These are phyloP conservation scores for Trichopoda pennipes DNA, from an alignment of 2,888 invertebrate genomes.

Conservation along the genomic window DNA sequence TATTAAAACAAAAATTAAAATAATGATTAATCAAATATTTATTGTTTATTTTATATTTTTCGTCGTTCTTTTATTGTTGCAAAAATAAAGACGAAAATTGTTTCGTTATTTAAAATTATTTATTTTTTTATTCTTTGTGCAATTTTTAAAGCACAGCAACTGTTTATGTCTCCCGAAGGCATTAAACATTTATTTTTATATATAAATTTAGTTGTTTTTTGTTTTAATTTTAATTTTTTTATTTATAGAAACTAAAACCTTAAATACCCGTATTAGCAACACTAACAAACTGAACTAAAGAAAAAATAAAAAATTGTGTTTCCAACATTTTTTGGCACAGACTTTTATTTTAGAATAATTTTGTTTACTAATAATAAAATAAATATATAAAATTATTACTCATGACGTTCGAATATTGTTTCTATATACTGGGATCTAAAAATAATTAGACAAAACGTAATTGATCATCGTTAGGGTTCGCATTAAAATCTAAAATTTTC, in stretches of 20 bases:
- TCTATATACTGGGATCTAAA: constrained; percentile 21
- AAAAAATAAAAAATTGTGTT: constrained; percentile 24
- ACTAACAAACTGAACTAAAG: constrained; percentile 25
- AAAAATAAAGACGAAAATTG: too few species aligned
- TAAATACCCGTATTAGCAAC: constrained; percentile 64
- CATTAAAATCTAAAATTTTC: too few species aligned
- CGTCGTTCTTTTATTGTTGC: too few species aligned
- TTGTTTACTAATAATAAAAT: constrained; percentile 59
- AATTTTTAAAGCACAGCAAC: constrained; percentile 50
- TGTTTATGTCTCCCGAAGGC: constrained; percentile 54
- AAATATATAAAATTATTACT: constrained; percentile 28
- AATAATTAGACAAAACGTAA: constrained; percentile 28
- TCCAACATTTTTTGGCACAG: constrained; percentile 60
- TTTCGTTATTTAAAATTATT: neutral
- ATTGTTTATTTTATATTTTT: too few species aligned
- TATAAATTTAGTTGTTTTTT: constrained; percentile 10
- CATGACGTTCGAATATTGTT: constrained; percentile 55
- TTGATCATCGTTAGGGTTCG: constrained; percentile 19
- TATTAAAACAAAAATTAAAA: too few species aligned
- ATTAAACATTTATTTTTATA: constrained; percentile 40
- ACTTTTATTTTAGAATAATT: constrained; percentile 54
- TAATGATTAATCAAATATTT: too few species aligned
- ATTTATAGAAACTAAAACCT: constrained; percentile 64
- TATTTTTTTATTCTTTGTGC: constrained; percentile 12
- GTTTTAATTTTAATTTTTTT: too few species aligned